Conservation (phyloP, 2,113 vertebrate genomes). For the Megalops atlanticus region DNA sequence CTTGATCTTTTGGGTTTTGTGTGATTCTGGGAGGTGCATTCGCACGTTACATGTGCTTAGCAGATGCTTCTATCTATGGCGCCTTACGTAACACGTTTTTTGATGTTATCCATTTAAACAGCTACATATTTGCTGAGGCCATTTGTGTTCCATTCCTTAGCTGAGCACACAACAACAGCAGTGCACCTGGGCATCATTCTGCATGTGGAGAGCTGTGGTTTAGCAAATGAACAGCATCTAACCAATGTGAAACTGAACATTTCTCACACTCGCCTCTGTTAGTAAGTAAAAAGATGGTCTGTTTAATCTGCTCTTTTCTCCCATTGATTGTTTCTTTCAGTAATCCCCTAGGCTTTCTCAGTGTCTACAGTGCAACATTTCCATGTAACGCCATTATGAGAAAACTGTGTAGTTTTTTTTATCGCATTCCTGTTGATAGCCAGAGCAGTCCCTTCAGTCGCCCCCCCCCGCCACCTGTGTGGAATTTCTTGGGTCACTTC, state of each 20-base stretch:
- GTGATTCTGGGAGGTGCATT: too few relatives aligned
- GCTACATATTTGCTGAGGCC: too few relatives aligned
- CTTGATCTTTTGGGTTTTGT: too few relatives aligned
- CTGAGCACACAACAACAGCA: too few relatives aligned
- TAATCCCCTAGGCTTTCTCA: not conserved
- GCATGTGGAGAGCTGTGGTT: not conserved
- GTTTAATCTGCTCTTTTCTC: not conserved
- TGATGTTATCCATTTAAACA: too few relatives aligned
- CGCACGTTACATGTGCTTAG: too few relatives aligned
- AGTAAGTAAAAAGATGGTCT: too few relatives aligned
- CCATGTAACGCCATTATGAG: not conserved
- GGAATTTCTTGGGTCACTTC: not conserved
- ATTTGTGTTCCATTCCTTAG: too few relatives aligned
- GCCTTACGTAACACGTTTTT: too few relatives aligned
- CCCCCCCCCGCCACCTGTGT: not conserved
- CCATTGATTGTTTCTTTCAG: not conserved
- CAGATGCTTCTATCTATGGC: too few relatives aligned
- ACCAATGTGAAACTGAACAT: not conserved
- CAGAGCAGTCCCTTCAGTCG: not conserved
- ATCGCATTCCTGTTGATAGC: not conserved
- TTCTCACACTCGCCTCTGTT: too few relatives aligned
- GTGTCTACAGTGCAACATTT: not conserved
- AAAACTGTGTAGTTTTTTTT: not conserved
- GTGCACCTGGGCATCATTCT: not conserved
- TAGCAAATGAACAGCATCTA: not conserved